Percentiles rank a stretch among this genome's conserved stretches.
These are phyloP conservation scores for Lethenteron camtschaticum DNA, from an alignment of 2,113 vertebrate species.

Conservation along the genomic window DNA sequence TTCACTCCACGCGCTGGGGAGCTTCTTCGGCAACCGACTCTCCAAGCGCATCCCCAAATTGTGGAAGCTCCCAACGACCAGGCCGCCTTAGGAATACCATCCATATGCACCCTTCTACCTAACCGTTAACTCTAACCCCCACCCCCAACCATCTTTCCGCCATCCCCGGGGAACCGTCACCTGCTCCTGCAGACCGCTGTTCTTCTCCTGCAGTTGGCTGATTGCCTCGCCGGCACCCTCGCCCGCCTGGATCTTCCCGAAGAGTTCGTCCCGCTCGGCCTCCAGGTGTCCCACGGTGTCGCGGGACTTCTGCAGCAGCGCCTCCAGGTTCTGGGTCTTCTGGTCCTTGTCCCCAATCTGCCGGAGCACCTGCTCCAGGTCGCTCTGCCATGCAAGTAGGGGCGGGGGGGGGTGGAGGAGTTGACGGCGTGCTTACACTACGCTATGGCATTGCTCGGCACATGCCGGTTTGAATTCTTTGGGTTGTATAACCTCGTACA, in stretches of 20 bases:
- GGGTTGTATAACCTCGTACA: no score
- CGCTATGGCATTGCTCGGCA: no score
- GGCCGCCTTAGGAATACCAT: no score
- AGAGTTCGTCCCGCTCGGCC: constrained; percentile 73
- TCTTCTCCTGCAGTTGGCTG: constrained; percentile 86
- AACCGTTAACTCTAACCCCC: not conserved
- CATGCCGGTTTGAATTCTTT: no score
- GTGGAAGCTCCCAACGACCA: no score
- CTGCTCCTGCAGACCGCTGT: constrained; percentile 65
- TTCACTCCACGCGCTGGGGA: no score
- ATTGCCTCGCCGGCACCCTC: constrained; percentile 85
- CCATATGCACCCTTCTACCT: not conserved
- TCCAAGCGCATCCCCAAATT: no score
- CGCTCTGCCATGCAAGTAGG: constrained; percentile 37
- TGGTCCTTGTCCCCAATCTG: constrained; percentile 97
- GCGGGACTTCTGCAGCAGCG: constrained; percentile 66
- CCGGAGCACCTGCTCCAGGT: constrained; percentile 84
- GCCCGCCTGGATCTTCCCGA: constrained; percentile 89
- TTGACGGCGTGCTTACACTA: no score
- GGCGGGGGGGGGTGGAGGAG: no score
- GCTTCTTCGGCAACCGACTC: no score
- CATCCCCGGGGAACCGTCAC: constrained; percentile 19
- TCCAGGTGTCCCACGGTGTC: constrained; percentile 53
- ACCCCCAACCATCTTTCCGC: not conserved
- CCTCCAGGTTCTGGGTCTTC: constrained; percentile 96